A percentile compares a stretch with the other conserved stretches of the same genome.
phyloP scores from a whole-genome alignment of 2,797 vertebrate species.

The Gymnodraco acuticeps region DNA sequence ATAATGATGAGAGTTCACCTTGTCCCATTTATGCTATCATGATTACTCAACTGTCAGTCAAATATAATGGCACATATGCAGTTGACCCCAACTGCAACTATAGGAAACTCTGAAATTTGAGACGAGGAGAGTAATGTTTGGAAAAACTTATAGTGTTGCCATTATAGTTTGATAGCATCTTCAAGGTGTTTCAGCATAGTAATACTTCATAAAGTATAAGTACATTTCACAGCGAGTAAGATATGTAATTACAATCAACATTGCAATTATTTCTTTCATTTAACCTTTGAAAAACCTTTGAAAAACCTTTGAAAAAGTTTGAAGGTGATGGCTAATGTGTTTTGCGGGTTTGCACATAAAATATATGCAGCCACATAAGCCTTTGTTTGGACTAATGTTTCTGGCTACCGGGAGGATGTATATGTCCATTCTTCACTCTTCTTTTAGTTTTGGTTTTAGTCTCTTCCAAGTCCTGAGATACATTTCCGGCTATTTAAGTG shows the following conservation, averaged over 20 bases:
- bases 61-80: constrained; percentile 70
- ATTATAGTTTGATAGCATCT: not conserved
- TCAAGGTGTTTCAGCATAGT: constrained; percentile 2
- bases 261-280: not conserved
- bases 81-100: constrained; percentile 48
- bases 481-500: not conserved
- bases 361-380: not conserved
- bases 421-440: not conserved
- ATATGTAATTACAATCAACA: not conserved
- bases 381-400: not conserved
- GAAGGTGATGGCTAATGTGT: not conserved
- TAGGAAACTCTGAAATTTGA: constrained; percentile 49
- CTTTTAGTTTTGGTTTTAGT: not conserved
- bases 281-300: not conserved
- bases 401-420: not conserved
- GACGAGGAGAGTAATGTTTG: constrained; percentile 23
- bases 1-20: constrained; percentile 76
- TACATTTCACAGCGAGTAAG: not conserved
- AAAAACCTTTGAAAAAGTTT: not conserved
- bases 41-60: constrained; percentile 83
- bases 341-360: not conserved
- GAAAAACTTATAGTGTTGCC: not conserved
- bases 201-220: not conserved
- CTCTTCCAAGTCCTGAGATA: not conserved
- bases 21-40: constrained; percentile 80